Conservation (phyloP, 2,888 invertebrate genomes). For the Palloptera scutellata region DNA sequence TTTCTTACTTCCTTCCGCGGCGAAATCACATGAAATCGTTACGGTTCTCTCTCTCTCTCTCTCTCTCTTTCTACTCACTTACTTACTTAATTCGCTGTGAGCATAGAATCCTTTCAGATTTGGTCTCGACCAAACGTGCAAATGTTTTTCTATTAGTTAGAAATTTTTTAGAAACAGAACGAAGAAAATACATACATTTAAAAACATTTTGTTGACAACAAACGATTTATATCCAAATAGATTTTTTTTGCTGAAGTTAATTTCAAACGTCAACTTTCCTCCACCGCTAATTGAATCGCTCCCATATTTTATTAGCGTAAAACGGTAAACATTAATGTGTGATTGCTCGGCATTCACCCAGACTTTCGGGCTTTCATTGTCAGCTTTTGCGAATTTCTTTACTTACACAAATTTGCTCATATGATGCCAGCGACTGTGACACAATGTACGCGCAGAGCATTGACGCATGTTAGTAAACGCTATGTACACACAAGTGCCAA, state of each 20-base stretch:
- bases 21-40: conserved; percentile 37
- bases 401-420: no score
- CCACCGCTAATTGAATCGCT: no score
- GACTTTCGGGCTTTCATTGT: background rate
- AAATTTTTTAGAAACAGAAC: no score
- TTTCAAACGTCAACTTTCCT: no score
- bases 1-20: conserved; percentile 18
- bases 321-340: background rate
- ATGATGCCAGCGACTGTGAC: background rate
- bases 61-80: background rate
- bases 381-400: no score
- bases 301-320: background rate
- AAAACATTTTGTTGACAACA: no score
- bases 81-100: no score
- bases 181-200: no score
- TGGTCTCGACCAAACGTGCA: background rate
- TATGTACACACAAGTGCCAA: background rate
- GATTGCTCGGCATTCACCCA: background rate
- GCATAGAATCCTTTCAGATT: no score
- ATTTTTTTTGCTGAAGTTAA: no score
- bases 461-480: background rate
- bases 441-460: background rate
- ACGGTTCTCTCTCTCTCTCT: conserved; percentile 21
- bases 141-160: conserved; percentile 3
- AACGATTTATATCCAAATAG: no score